These are phyloP conservation scores for Protonibea diacanthus DNA, from an alignment of 2,797 vertebrate species.

Conservation along the genomic window DNA sequence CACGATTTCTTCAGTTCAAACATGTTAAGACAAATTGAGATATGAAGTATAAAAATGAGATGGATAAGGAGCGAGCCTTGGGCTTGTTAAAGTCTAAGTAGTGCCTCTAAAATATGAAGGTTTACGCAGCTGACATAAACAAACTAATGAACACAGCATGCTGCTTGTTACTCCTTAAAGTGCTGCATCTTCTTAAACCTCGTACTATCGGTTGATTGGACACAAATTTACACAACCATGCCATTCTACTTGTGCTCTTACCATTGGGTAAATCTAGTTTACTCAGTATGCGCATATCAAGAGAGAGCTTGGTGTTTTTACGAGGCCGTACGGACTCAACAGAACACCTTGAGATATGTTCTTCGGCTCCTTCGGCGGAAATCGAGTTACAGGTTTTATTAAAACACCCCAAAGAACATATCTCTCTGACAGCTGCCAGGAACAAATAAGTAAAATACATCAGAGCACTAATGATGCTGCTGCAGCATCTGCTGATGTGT, in stretches of 20 bases:
- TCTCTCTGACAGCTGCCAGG: constrained; percentile 12
- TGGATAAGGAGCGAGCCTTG: background rate
- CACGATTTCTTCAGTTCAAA: background rate
- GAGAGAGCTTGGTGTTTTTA: background rate
- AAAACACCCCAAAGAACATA: background rate
- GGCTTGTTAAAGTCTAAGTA: background rate
- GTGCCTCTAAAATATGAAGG: background rate
- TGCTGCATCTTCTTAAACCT: background rate
- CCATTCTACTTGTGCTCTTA: background rate
- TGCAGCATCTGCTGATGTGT: constrained; percentile 43
- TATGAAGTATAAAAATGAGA: background rate
- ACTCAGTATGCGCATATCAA: too few relatives aligned
- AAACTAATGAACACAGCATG: background rate
- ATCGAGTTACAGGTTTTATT: background rate
- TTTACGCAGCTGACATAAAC: background rate
- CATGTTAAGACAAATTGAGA: background rate
- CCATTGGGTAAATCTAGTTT: background rate
- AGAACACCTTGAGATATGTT: background rate
- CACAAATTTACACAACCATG: background rate
- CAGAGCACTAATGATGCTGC: constrained; percentile 22
- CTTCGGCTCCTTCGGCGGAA: constrained; percentile 8
- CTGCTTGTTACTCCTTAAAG: background rate
- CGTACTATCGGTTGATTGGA: background rate
- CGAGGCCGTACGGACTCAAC: background rate
- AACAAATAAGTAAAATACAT: constrained; percentile 4